Percentiles rank a stretch among this genome's conserved stretches.
Conservation (phyloP, 1,140 invertebrate species). For the Musca vetustissima region DNA sequence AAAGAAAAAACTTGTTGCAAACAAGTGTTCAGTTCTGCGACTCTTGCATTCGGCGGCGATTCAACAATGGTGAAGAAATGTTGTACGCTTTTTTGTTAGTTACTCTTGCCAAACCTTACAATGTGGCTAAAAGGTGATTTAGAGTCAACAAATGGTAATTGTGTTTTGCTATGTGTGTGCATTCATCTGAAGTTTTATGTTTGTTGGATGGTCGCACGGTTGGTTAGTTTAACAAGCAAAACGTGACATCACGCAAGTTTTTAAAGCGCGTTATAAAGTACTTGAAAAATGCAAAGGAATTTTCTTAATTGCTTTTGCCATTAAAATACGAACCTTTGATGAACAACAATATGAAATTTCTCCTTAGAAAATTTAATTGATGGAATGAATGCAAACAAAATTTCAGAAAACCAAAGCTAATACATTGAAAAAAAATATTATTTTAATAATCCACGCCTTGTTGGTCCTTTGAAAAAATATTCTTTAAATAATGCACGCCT, state of each 20-base stretch:
- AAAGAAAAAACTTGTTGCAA: conserved; percentile 11
- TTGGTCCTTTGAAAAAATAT: too few species aligned
- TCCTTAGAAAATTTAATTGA: too few species aligned
- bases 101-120: not conserved
- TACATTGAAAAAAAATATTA: too few species aligned
- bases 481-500: too few species aligned
- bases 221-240: conserved; percentile 22
- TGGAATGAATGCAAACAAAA: too few species aligned
- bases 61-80: not conserved
- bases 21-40: not conserved
- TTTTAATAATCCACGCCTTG: too few species aligned
- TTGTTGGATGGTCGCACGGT: not conserved
- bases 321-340: too few species aligned
- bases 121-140: not conserved
- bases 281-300: conserved; percentile 5
- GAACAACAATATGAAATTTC: too few species aligned
- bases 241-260: conserved; percentile 24
- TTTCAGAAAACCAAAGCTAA: too few species aligned
- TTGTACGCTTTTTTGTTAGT: not conserved
- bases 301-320: too few species aligned
- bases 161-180: not conserved
- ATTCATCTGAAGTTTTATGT: not conserved
- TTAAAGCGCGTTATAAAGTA: conserved; percentile 21
- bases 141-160: not conserved
- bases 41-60: not conserved